A percentile compares a stretch with the other conserved stretches of the same genome.
Conservation (phyloP, 2,797 vertebrate genomes). For the Pipistrellus pygmaeus region DNA sequence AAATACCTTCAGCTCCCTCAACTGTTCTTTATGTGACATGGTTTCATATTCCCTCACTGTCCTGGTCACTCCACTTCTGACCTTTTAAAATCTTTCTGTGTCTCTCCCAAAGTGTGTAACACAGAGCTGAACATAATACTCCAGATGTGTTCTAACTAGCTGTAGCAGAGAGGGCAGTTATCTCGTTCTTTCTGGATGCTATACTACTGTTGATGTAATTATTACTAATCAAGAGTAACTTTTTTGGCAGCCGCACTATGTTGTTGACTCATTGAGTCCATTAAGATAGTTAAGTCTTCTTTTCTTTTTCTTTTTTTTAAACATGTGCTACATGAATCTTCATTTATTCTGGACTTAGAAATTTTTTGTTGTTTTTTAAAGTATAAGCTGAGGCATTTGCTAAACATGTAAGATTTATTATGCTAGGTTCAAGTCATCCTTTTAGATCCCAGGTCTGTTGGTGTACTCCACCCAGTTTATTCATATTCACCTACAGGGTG, state of each 20-base stretch:
- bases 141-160: not conserved
- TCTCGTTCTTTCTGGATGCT: slow-evolving; percentile 31
- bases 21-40: slow-evolving; percentile 41
- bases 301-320: not conserved
- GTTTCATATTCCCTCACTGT: slow-evolving; percentile 51
- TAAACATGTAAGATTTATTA: slow-evolving; percentile 3
- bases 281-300: slow-evolving; percentile 44
- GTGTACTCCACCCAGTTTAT: slow-evolving; percentile 61
- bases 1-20: slow-evolving; percentile 54
- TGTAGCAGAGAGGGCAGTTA: not conserved
- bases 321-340: slow-evolving; percentile 4
- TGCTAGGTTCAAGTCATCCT: slow-evolving; percentile 40
- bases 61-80: slow-evolving; percentile 25
- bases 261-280: slow-evolving; percentile 65
- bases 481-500: slow-evolving; percentile 59
- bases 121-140: not conserved
- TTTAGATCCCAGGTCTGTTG: slow-evolving; percentile 35
- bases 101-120: slow-evolving; percentile 22
- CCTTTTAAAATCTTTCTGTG: slow-evolving; percentile 1
- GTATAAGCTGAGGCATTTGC: slow-evolving; percentile 56
- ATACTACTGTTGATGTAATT: slow-evolving; percentile 1
- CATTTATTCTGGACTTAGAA: slow-evolving; percentile 49
- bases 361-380: slow-evolving; percentile 66
- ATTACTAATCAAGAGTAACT: slow-evolving; percentile 3
- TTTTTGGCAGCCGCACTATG: slow-evolving; percentile 47